Evolutionary conservation across 2,113 vertebrate genomes (phyloP), one percentile per base, ranked within the genome.

Genomic region (Coryphaenoides rupestris): DNA sequence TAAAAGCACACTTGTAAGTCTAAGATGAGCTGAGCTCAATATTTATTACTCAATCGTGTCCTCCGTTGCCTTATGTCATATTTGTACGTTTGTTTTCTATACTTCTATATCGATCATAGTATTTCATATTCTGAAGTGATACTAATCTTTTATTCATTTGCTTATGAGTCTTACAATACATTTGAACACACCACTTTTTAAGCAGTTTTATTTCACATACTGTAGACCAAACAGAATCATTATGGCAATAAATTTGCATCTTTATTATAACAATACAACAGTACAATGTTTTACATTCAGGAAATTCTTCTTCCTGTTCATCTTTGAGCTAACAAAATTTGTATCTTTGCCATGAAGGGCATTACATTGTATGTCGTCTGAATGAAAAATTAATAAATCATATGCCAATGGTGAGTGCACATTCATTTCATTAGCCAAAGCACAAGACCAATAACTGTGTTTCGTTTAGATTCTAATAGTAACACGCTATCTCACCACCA

Each of bases 21-120:
- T n/a, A n/a, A 56, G 62, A 62, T 54, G 64, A 54, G 50, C 64
- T 66, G 60, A 81, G 21, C 33, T 40, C 16, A 62, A 33, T 63
- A 40, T 73, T 67, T 77, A 66, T 80, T 49, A 50, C 59, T 58
- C 40, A 66, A 84, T 56, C 53, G n/a, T 45, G 46, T 76, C 15
- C 28, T 62, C 69, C 55, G 75, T 69, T 87, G 88, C 86, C 86
- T 89, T 87, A 85, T 58, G 60, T 4, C 21, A 26, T 76, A 62
- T 57, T 55, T 22, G 59, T 61, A 61, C 14, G 62, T 76, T 81
- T 81, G 62, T 76, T 81, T 81, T 79, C 5, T 74, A 65, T 52
- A 45, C 66, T 17, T 19, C n/a, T n/a, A n/a, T n/a, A n/a, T n/a
- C 19, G 62, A 49, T 63, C 3, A 22, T 66, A 54, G 21, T 63